These are phyloP conservation scores for Ataeniobius toweri DNA, from an alignment of 2,797 vertebrate genomes.

Conservation along the genomic window DNA sequence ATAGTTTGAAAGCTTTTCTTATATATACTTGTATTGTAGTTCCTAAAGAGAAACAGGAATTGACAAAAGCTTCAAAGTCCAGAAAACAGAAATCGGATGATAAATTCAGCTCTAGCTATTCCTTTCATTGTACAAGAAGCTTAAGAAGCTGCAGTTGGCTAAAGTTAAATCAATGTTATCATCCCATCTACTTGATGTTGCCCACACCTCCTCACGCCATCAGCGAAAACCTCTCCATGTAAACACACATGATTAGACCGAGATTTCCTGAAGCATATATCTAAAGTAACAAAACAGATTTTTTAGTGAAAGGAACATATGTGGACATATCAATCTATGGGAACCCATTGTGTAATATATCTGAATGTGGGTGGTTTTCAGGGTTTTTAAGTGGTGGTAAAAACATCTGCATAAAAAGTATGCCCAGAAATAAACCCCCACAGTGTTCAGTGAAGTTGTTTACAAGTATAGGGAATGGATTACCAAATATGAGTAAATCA, in stretches of 20 bases:
- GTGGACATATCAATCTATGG: slow-evolving; percentile 12
- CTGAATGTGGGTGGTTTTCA: slow-evolving; percentile 21
- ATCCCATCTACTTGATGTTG: neutral
- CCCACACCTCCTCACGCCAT: slow-evolving; percentile 27
- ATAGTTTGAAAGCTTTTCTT: too few species aligned
- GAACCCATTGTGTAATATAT: slow-evolving; percentile 20
- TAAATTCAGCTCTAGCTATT: too few species aligned
- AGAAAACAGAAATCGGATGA: too few species aligned
- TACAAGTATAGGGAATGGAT: slow-evolving; percentile 69
- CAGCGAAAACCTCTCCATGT: slow-evolving; percentile 23
- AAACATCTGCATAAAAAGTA: slow-evolving; percentile 38
- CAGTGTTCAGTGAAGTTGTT: slow-evolving; percentile 65
- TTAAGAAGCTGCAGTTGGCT: neutral
- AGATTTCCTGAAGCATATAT: slow-evolving; percentile 22
- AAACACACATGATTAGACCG: slow-evolving; percentile 31
- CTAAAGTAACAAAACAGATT: slow-evolving; percentile 33
- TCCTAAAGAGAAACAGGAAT: too few species aligned
- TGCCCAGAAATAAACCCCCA: slow-evolving; percentile 45
- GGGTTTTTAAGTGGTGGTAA: slow-evolving; percentile 28
- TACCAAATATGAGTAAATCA: slow-evolving; percentile 79
- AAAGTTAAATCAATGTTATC: neutral
- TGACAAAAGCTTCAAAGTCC: too few species aligned
- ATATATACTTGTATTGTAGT: too few species aligned
- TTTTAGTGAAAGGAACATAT: slow-evolving; percentile 43
- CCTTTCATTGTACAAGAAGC: too few species aligned